phyloP scores from a whole-genome alignment of 2,113 vertebrate genomes.

The Martes martes region DNA sequence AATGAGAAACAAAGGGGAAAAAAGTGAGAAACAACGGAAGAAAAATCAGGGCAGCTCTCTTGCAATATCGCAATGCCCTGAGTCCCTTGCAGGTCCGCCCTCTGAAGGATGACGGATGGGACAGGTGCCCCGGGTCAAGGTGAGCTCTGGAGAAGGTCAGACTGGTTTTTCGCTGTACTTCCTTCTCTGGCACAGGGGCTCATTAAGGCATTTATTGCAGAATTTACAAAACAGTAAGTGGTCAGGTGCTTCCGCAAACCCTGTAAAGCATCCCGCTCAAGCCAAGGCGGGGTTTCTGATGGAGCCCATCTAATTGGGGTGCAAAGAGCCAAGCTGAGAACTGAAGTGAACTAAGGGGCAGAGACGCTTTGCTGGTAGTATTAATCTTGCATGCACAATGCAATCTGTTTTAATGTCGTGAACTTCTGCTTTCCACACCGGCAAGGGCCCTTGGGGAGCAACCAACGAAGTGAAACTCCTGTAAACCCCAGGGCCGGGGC shows the following conservation, averaged over 20 bases:
- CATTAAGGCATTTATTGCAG: background rate
- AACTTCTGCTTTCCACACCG: constrained; percentile 69
- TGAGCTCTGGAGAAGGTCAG: background rate
- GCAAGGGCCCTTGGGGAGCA: background rate
- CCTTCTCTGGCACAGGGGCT: background rate
- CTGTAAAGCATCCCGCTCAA: background rate
- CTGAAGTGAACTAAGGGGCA: constrained; percentile 1
- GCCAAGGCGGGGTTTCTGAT: background rate
- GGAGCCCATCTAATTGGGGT: background rate
- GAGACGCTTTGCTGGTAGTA: background rate
- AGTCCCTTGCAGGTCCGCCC: background rate
- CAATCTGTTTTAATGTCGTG: constrained; percentile 33
- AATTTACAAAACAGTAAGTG: background rate
- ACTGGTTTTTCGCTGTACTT: background rate
- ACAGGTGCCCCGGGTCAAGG: background rate
- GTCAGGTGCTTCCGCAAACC: background rate
- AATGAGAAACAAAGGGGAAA: background rate
- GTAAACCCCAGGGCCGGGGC: rapidly evolving
- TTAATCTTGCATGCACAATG: background rate
- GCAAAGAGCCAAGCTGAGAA: background rate
- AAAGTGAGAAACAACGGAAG: background rate
- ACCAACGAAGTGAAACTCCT: background rate
- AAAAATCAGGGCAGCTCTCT: background rate
- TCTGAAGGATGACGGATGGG: background rate
- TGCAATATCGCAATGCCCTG: background rate